Base-by-base conservation (phyloP, 2,888 invertebrate species). In the Caenorhabditis becei region DNA sequence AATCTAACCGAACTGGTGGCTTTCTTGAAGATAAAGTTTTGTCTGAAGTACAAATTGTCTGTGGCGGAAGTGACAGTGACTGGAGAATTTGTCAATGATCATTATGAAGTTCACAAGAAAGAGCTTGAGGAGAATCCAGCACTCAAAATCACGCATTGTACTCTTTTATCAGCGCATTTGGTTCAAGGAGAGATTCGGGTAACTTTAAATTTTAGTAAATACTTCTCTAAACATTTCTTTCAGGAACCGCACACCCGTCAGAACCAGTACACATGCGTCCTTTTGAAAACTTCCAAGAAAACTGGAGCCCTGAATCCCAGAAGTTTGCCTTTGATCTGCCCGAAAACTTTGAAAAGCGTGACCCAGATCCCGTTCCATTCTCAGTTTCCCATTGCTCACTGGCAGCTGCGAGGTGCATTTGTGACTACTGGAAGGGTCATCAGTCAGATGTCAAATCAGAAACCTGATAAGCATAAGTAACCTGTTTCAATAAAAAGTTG, bases 311-410 rank as follows among this genome's bases (percentile, higher is more conserved):
- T 47, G 5, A 80, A 80, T 14, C 71, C 80, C 0, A 20, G 70
- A 47, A 61, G 66, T n/a, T n/a, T 80, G 11, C 61, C 61, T 10
- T 23, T 80, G 1, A 75, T 80, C 5, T 80, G 80, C 28, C 75
- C 80, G 26, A 24, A n/a, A 10, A 26, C 65, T 28, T 11, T 11
- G n/a, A 47, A 54, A 35, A 51, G 37, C 18, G 75, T 80, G 0
- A 62, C 71, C 0, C 37, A 53, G 3, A 61, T 80, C 20, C 53
- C 70, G 3, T 66, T 80, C 28, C 54, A 75, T 26, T 70, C 80
- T 14, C 80, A 80, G 10, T 66, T 75, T 53, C 80, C 75, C 2
- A 71, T 80, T n/a, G 37, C 51, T 35, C 80, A 80, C 65, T 80
- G 75, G 75, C 70, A 80, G 20, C 66, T 80, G 10, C 26, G 80